Percentiles rank a stretch among this genome's conserved stretches.
phyloP scores from a whole-genome alignment of 2,888 invertebrate genomes.

The Andrena dorsata region DNA sequence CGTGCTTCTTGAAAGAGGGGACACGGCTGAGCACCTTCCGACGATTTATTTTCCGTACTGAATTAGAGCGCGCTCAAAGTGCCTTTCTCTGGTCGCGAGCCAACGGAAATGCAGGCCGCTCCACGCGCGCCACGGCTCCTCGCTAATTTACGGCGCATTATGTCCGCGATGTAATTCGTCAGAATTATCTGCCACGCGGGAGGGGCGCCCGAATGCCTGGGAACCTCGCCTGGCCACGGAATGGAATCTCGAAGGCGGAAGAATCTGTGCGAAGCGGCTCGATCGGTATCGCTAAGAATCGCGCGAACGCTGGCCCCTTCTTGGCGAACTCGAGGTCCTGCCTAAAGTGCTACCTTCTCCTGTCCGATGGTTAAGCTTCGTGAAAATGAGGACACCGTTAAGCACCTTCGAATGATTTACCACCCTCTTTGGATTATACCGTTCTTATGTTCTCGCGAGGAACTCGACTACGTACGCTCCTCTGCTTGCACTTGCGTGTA shows the following conservation, averaged over 20 bases:
- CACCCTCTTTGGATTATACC: conserved; percentile 44
- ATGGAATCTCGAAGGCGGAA: neutral
- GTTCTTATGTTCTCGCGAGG: conserved; percentile 23
- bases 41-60: conserved; percentile 73
- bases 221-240: neutral
- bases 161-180: conserved; percentile 39
- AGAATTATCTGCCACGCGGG: conserved; percentile 45
- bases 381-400: conserved; percentile 57
- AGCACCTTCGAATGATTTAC: conserved; percentile 57
- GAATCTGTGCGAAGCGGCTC: neutral
- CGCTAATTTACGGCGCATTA: conserved; percentile 54
- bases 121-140: conserved; percentile 41
- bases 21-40: conserved; percentile 54
- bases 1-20: conserved; percentile 41
- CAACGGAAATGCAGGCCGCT: conserved; percentile 35
- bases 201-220: neutral
- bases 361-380: conserved; percentile 44
- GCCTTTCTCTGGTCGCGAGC: conserved; percentile 50
- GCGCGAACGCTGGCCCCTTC: neutral
- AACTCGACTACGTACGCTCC: neutral
- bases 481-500: neutral
- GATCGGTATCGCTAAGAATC: neutral
- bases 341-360: conserved; percentile 38
- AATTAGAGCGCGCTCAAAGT: conserved; percentile 67
- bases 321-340: neutral